Percentiles rank a stretch among this genome's conserved stretches.
Evolutionary conservation across 2,797 vertebrate species (phyloP).

Genomic region (Catamblyrhynchus diadema): DNA sequence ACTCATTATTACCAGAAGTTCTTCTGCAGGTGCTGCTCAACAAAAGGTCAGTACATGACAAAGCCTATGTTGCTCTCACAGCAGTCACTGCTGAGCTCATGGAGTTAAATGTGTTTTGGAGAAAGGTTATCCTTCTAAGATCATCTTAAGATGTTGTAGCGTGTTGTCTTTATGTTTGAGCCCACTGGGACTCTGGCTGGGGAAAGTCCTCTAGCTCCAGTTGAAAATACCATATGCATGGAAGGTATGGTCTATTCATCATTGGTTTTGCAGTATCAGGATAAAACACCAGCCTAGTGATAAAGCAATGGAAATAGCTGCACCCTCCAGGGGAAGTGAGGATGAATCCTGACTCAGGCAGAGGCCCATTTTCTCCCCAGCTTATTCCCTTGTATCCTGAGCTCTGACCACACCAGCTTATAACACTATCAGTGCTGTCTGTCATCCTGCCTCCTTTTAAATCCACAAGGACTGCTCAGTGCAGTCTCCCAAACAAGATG

Average conservation of each 20-base stretch:
- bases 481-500: background rate
- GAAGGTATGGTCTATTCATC: fast-evolving
- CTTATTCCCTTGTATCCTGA: background rate
- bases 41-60: background rate
- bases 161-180: background rate
- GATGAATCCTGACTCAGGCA: background rate
- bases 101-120: background rate
- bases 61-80: background rate
- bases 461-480: background rate
- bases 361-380: background rate
- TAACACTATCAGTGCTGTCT: background rate
- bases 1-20: slow-evolving; percentile 25
- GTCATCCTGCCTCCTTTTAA: background rate
- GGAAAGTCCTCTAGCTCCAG: background rate
- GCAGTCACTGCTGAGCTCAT: background rate
- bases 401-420: background rate
- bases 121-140: background rate
- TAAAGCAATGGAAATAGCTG: background rate
- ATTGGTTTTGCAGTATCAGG: background rate
- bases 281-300: background rate
- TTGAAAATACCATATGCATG: fast-evolving
- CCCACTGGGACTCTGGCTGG: background rate
- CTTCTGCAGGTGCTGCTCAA: background rate
- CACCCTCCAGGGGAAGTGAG: background rate
- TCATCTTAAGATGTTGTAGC: background rate